A percentile compares a stretch with the other conserved stretches of the same genome.
Conservation (phyloP, 2,888 invertebrate species). For the Synanthedon andrenaeformis region DNA sequence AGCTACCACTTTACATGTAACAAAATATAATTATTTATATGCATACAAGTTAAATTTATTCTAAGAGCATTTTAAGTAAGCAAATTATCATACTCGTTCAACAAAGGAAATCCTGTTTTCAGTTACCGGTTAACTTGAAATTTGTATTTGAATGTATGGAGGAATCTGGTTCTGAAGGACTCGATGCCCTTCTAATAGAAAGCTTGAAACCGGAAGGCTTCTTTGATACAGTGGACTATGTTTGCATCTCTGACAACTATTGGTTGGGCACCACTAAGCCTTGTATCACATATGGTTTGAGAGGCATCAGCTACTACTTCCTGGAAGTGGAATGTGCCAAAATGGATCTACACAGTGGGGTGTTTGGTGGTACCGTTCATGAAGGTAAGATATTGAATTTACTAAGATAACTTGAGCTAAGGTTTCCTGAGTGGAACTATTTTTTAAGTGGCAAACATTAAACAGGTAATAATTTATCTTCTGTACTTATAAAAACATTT, state of each 20-base stretch:
- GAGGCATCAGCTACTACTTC: conserved; percentile 93
- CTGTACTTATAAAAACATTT: too few relatives aligned
- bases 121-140: conserved; percentile 82
- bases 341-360: conserved; percentile 96
- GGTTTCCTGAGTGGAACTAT: too few relatives aligned
- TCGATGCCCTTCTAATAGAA: conserved; percentile 82
- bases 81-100: too few relatives aligned
- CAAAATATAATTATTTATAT: too few relatives aligned
- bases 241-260: conserved; percentile 98
- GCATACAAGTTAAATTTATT: too few relatives aligned
- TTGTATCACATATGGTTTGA: conserved; percentile 95
- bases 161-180: conserved; percentile 96
- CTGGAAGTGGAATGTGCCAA: conserved; percentile 88
- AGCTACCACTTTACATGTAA: too few relatives aligned
- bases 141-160: conserved; percentile 99
- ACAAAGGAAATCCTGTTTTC: conserved; percentile 13
- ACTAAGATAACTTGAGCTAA: background rate
- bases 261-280: conserved; percentile 98
- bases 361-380: conserved; percentile 92
- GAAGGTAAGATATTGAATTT: conserved; percentile 47
- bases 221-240: conserved; percentile 87
- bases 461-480: too few relatives aligned
- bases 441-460: too few relatives aligned
- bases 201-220: conserved; percentile 75
- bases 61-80: too few relatives aligned